Evolutionary conservation across 2,888 invertebrate species (phyloP).

Genomic region (Chloroclystis v-ata): DNA sequence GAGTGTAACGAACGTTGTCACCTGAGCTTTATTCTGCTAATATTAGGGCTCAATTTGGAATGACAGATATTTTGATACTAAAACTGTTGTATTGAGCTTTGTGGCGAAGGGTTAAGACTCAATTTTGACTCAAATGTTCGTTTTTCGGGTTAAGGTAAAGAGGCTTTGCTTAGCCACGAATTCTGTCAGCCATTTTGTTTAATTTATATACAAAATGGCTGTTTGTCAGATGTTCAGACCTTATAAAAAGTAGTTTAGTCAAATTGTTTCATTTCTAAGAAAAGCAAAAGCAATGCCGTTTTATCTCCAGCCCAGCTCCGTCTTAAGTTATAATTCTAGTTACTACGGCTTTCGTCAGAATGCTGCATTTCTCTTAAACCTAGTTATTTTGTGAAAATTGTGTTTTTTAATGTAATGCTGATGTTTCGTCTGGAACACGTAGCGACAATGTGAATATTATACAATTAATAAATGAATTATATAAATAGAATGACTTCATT

Average conservation of each 20-base stretch:
- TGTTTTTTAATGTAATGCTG: constrained; percentile 73
- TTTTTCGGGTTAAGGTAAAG: constrained; percentile 1
- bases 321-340: constrained; percentile 29
- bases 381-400: constrained; percentile 69
- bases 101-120: constrained; percentile 11
- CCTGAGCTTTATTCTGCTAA: constrained; percentile 12
- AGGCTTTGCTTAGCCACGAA: constrained; percentile 5
- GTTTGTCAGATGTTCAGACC: neutral
- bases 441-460: constrained; percentile 76
- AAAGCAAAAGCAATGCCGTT: constrained; percentile 6
- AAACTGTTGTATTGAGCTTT: constrained; percentile 30
- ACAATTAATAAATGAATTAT: constrained; percentile 78
- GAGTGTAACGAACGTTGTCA: constrained; percentile 13
- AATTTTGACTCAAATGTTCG: constrained; percentile 13
- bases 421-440: constrained; percentile 67
- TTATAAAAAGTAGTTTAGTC: neutral
- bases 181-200: neutral
- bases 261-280: no score
- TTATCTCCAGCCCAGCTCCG: constrained; percentile 21
- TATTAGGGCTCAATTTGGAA: constrained; percentile 13
- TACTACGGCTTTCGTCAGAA: constrained; percentile 60
- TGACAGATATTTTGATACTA: constrained; percentile 23
- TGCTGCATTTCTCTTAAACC: constrained; percentile 72
- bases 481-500: constrained; percentile 53
- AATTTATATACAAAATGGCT: no score